A percentile compares a stretch with the other conserved stretches of the same genome.
Conservation (phyloP, 2,113 vertebrate genomes). For the Cyphomyrus plagiostoma region DNA sequence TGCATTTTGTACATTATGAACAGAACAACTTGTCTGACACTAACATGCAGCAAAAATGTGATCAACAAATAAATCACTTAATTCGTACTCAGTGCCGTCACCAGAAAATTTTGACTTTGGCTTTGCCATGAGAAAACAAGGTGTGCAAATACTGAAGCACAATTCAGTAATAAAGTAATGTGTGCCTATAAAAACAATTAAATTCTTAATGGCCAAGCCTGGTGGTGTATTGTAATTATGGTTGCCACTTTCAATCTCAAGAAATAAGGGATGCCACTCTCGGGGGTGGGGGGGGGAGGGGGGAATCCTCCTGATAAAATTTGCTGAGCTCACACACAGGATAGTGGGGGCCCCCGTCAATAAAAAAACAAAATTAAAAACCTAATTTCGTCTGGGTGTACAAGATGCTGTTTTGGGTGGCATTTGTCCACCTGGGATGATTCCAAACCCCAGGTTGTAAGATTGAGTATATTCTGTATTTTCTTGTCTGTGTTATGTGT, state of each 20-base stretch:
- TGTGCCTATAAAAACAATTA: background rate
- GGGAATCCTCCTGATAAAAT: background rate
- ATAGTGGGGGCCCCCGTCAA: background rate
- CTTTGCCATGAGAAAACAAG: background rate
- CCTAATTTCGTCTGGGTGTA: background rate
- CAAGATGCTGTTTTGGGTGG: background rate
- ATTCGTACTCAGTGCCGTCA: background rate
- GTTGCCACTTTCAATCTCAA: background rate
- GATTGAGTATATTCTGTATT: background rate
- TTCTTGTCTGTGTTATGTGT: background rate
- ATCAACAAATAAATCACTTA: background rate
- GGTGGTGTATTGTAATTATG: background rate
- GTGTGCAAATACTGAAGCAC: background rate
- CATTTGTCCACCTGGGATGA: background rate
- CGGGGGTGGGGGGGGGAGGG: no score
- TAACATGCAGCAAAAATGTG: background rate
- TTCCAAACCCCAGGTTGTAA: background rate
- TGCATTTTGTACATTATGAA: background rate
- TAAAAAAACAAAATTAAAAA: background rate
- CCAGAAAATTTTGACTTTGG: background rate
- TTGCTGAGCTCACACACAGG: background rate
- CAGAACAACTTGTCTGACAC: background rate
- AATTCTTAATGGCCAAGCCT: background rate
- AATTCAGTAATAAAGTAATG: background rate
- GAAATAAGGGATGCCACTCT: background rate